These are phyloP conservation scores for Chymomyza procnemis DNA, from an alignment of 2,888 invertebrate genomes.

Conservation along the genomic window DNA sequence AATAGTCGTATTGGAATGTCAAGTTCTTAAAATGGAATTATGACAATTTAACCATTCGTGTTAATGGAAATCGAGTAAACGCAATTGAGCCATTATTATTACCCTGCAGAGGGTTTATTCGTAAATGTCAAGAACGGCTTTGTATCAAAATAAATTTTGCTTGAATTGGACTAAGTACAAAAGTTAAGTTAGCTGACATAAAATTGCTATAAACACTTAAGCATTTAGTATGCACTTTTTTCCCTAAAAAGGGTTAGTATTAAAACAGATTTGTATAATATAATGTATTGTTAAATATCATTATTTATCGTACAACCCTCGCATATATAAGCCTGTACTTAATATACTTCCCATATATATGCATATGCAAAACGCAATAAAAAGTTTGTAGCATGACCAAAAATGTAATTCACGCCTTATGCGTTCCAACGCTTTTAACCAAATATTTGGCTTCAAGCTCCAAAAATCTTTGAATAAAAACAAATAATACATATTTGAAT, in stretches of 20 bases:
- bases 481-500: constrained; percentile 6
- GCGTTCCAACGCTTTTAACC: not conserved
- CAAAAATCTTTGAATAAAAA: constrained; percentile 2
- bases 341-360: not conserved
- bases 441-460: constrained; percentile 3
- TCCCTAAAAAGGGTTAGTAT: no score
- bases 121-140: not conserved
- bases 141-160: no score
- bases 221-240: no score
- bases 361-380: not conserved
- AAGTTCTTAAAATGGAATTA: not conserved
- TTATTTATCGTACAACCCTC: not conserved
- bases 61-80: not conserved
- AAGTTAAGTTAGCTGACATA: no score
- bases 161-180: no score
- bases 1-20: not conserved
- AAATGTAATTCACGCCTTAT: constrained; percentile 1
- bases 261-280: no score
- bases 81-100: not conserved
- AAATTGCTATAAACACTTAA: no score
- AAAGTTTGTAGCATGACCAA: constrained; percentile 1
- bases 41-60: not conserved
- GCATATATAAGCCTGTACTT: not conserved
- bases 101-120: not conserved
- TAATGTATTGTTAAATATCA: not conserved